These are phyloP conservation scores for Macrotus californicus DNA, from an alignment of 2,113 vertebrate genomes.

Conservation along the genomic window DNA sequence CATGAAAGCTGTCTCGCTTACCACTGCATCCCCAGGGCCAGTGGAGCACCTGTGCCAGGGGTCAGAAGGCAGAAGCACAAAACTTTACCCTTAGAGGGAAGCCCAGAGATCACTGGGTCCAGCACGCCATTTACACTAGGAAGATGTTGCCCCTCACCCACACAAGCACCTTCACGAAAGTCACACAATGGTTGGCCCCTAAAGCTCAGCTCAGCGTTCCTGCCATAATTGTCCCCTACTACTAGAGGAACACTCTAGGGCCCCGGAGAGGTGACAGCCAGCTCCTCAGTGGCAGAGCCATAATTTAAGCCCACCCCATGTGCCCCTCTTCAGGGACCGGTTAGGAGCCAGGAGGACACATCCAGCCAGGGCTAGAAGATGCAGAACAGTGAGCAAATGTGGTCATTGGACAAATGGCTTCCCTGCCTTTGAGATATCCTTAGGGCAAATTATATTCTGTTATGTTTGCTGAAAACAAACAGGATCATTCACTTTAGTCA, in stretches of 20 bases:
- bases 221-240: not conserved
- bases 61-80: not conserved
- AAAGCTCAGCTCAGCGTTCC: not conserved
- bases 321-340: accelerated
- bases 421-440: not conserved
- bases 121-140: not conserved
- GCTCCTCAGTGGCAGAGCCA: not conserved
- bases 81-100: not conserved
- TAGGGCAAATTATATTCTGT: not conserved
- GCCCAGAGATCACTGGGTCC: not conserved
- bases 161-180: not conserved
- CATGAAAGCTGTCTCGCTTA: not conserved
- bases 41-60: not conserved
- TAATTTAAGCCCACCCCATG: not conserved
- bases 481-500: not conserved
- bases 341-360: not conserved
- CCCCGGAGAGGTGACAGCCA: not conserved
- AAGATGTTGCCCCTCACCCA: not conserved
- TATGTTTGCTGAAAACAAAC: not conserved
- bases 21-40: not conserved
- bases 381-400: not conserved
- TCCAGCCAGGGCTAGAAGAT: not conserved
- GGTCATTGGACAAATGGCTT: not conserved
- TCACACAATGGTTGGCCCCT: not conserved
- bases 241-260: not conserved